A percentile compares a stretch with the other conserved stretches of the same genome.
Evolutionary conservation across 2,113 vertebrate genomes (phyloP).

Genomic region (Gobius niger): DNA sequence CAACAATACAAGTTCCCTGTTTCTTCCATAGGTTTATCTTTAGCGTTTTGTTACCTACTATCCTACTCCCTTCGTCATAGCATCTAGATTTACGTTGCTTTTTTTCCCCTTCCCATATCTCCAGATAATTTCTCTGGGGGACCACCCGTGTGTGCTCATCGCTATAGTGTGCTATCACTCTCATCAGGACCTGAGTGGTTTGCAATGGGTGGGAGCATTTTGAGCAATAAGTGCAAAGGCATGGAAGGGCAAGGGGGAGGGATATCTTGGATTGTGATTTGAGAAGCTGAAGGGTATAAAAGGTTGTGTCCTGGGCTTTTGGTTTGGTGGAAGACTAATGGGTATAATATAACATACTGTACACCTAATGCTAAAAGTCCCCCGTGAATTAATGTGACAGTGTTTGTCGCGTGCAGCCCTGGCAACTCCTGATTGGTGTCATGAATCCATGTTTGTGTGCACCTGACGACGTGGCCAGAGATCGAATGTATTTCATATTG

Average conservation of each 20-base stretch:
- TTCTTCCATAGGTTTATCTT: constrained; percentile 22
- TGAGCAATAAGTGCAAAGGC: constrained; percentile 55
- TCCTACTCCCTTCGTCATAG: constrained; percentile 46
- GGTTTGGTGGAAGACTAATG: constrained; percentile 48
- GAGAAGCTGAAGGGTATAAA: constrained; percentile 22
- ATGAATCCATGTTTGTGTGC: too few relatives aligned
- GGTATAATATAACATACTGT: background rate
- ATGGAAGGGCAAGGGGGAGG: constrained; percentile 6
- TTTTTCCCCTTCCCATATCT: constrained; percentile 47
- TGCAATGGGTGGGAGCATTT: constrained; percentile 40
- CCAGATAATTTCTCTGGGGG: constrained; percentile 68
- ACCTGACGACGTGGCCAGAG: too few relatives aligned
- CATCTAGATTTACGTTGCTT: constrained; percentile 51
- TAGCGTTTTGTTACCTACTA: constrained; percentile 19
- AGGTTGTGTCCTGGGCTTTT: constrained; percentile 18
- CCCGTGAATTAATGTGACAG: too few relatives aligned
- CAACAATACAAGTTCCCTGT: constrained; percentile 18
- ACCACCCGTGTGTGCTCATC: constrained; percentile 42
- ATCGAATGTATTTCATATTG: too few relatives aligned
- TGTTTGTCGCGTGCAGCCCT: too few relatives aligned
- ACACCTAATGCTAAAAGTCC: too few relatives aligned
- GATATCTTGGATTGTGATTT: constrained; percentile 24
- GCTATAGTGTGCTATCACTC: constrained; percentile 54
- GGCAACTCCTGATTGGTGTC: too few relatives aligned
- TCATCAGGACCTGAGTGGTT: constrained; percentile 60